A percentile compares a stretch with the other conserved stretches of the same genome.
phyloP scores from a whole-genome alignment of 2,797 vertebrate genomes.

The Myiotriccus ornatus region DNA sequence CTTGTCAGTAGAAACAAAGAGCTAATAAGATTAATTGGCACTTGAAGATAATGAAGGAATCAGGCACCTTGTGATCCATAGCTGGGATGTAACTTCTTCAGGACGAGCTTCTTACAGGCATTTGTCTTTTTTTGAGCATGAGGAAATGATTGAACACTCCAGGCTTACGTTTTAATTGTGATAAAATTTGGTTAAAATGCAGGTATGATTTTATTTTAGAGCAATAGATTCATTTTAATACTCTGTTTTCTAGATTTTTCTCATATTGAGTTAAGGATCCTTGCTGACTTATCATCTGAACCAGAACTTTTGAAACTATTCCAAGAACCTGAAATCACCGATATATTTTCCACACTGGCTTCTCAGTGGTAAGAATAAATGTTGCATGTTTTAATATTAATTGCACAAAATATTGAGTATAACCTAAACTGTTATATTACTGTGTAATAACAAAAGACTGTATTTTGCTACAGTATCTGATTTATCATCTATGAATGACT shows the following conservation, averaged over 20 bases:
- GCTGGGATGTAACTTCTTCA: neutral
- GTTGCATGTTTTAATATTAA: neutral
- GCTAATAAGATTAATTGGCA: neutral
- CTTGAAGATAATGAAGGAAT: neutral
- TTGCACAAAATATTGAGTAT: neutral
- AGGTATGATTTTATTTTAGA: neutral
- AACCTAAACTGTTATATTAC: neutral
- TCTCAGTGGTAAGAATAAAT: constrained; percentile 86
- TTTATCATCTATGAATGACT: neutral
- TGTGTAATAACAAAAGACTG: neutral
- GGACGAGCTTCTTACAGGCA: neutral
- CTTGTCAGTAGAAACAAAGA: neutral
- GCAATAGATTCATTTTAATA: neutral
- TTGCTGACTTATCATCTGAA: constrained; percentile 91
- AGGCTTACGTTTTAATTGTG: neutral
- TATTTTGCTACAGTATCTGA: neutral
- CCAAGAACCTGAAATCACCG: constrained; percentile 77
- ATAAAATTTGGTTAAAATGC: neutral
- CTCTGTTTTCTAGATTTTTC: constrained; percentile 84
- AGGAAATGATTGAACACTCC: neutral
- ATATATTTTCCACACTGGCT: constrained; percentile 87
- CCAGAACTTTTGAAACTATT: constrained; percentile 88
- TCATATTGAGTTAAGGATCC: constrained; percentile 90
- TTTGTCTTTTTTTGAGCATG: neutral
- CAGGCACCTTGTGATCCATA: neutral